Conservation (phyloP, 92 coral and sea anemone genomes). For the Muricea muricata region DNA sequence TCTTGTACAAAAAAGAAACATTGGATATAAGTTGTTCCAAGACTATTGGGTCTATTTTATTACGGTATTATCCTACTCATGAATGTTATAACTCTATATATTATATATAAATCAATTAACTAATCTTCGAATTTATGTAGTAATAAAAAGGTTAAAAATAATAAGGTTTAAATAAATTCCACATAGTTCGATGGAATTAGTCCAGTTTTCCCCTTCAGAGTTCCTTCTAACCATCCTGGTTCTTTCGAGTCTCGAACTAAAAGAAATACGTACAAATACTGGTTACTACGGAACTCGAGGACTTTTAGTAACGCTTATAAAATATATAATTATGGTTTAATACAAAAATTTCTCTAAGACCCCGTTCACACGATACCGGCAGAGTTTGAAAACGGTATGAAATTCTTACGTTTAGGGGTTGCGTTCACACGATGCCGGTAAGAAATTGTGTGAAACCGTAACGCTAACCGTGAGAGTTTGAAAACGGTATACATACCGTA, state of each 20-base stretch:
- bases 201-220: slow-evolving; percentile 92
- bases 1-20: neutral
- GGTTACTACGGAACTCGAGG: neutral
- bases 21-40: neutral
- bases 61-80: neutral
- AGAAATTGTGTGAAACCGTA: too few relatives aligned
- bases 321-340: too few relatives aligned
- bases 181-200: slow-evolving; percentile 94
- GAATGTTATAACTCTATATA: neutral
- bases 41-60: neutral
- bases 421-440: too few relatives aligned
- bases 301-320: too few relatives aligned
- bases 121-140: neutral
- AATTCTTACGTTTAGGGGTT: too few relatives aligned
- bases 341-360: too few relatives aligned
- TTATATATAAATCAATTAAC: neutral
- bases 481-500: too few relatives aligned
- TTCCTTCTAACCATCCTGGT: slow-evolving; percentile 99
- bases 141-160: neutral
- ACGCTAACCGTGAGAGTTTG: too few relatives aligned
- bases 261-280: neutral
- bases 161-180: slow-evolving; percentile 54
- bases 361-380: too few relatives aligned
- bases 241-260: slow-evolving; percentile 96
- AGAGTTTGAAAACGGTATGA: too few relatives aligned